Base-by-base conservation (phyloP, 92 coral and sea anemone species). In the Zoanthus solanderi region DNA sequence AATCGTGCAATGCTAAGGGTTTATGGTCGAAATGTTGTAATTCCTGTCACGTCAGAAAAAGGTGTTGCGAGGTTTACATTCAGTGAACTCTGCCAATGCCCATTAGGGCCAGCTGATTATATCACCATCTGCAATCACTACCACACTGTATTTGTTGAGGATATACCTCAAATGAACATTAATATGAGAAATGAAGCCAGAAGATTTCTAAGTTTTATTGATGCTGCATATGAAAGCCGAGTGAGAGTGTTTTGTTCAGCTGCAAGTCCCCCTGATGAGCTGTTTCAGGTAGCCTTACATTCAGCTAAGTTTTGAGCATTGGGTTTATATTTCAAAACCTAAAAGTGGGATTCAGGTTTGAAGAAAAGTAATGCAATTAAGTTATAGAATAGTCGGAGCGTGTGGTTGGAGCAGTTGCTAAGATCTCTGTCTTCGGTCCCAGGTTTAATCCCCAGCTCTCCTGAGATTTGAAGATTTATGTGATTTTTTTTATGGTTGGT, bases 71-170 rank as follows among this genome's bases (percentile, higher is more conserved):
- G 97, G 60, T 94, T 94, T 78, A 69, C 97, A 3, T 94, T 94
- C 78, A 76, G 71, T 69, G 97, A 94, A 76, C 95, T 94, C 31
- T 94, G 97, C 74, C 74, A 84, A 56, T 75, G 95, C 14, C 97
- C 97, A 7, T 93, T 92, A 1, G 97, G 97, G 23, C 97, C 97
- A 15, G 97, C 97, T 10, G 97, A 94, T 78, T 94, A 94, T 85
- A 94, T 94, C 9, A 94, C 95, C 6, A 85, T 94, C 76, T 94
- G 93, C 42, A 94, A 94, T 74, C 67, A 90, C 32, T 94, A 89
- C 78, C 90, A 92, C 82, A 94, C 97, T 9, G 65, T 94, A 15
- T 94, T 94, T 53, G 76, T 94, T 75, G 97, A 94, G 45, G 91
- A 93, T 54, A 92, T 94, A 23, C 97, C 97, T 4, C 95, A 92